phyloP scores from a whole-genome alignment of 1,140 invertebrate species.

The fruit fly (Drosophila melanogaster) region Release_6_plus_ISO1_MT NC_004354.4:17070501-17071000 shows the following conservation, averaged over 20 bases:
- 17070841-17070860: conserved; percentile 72
- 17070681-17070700: neutral
- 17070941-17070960: neutral
- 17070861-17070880: conserved; percentile 81
- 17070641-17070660: conserved; percentile 10
- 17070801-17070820: conserved; percentile 96
- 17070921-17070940: neutral
- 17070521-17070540: conserved; percentile 97
- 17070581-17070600: conserved; percentile 93
- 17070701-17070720: neutral
- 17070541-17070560: conserved; percentile 96
- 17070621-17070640: conserved; percentile 89
- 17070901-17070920: conserved; percentile 73
- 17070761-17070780: conserved; percentile 96
- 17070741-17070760: conserved; percentile 95
- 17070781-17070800: conserved; percentile 95
- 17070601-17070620: conserved; percentile 93
- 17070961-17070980: neutral
- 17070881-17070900: conserved; percentile 75
- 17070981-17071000: conserved; percentile 85
- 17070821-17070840: conserved; percentile 91
- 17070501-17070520: conserved; percentile 98
- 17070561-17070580: conserved; percentile 97
- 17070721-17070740: conserved; percentile 34
- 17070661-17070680: neutral